These are phyloP conservation scores for Acrocephalus kingi DNA, from an alignment of 2,113 vertebrate species.

Conservation along the genomic window DNA sequence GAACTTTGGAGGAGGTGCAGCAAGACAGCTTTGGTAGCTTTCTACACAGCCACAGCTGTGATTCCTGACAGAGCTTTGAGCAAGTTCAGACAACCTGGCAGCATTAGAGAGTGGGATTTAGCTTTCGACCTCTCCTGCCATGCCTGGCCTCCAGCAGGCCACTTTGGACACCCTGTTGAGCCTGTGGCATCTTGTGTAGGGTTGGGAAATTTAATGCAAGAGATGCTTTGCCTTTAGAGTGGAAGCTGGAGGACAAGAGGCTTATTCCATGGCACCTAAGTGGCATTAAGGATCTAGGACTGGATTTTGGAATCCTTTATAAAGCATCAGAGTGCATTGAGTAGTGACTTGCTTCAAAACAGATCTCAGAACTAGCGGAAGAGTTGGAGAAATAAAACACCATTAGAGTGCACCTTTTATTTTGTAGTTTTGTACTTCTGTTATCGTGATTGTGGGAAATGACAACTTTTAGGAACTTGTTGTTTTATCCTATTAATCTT, in stretches of 20 bases:
- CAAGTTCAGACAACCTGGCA: not conserved
- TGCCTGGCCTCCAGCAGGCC: not conserved
- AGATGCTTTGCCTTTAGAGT: not conserved
- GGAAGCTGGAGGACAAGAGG: not conserved
- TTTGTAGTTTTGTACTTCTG: not conserved
- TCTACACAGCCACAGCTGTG: fast-evolving
- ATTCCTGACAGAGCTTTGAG: not conserved
- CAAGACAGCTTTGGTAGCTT: not conserved
- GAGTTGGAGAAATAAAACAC: not conserved
- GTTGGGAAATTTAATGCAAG: not conserved
- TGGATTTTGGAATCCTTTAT: not conserved
- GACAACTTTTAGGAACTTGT: not conserved
- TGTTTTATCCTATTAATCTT: slow-evolving; percentile 20
- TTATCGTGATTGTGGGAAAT: slow-evolving; percentile 18
- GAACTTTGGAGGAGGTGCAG: not conserved
- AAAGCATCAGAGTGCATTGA: not conserved
- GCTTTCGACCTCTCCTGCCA: not conserved
- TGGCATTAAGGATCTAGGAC: not conserved
- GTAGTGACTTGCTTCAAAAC: not conserved
- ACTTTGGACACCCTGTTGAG: not conserved
- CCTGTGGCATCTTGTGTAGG: not conserved
- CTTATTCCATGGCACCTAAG: not conserved
- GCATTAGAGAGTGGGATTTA: not conserved
- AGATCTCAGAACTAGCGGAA: not conserved
- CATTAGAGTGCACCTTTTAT: not conserved